Percentiles rank a stretch among this genome's conserved stretches.
These are phyloP conservation scores for Pelodytes ibericus DNA, from an alignment of 2,797 vertebrate species.

Conservation along the genomic window DNA sequence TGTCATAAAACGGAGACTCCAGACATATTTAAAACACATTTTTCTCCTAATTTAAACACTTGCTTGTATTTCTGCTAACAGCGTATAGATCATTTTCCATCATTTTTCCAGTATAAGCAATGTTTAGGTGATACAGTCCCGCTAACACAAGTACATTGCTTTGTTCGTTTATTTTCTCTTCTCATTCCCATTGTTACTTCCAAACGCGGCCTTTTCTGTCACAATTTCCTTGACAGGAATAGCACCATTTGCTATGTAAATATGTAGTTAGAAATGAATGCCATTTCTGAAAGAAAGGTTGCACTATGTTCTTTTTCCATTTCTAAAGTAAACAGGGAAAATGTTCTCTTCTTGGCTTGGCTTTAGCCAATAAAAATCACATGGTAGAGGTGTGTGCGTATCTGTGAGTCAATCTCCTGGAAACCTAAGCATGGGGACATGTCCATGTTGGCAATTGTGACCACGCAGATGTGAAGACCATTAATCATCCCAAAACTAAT, in stretches of 20 bases:
- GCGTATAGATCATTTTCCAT: too few species aligned
- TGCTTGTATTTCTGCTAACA: too few species aligned
- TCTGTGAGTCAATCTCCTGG: conserved; percentile 28
- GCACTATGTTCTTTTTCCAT: conserved; percentile 1
- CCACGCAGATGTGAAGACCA: conserved; percentile 22
- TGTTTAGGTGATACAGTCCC: too few species aligned
- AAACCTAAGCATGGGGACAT: neutral
- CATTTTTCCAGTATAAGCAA: too few species aligned
- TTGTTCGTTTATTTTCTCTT: neutral
- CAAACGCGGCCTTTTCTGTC: neutral
- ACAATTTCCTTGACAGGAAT: conserved; percentile 4
- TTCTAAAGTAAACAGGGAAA: conserved; percentile 8
- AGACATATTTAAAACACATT: too few species aligned
- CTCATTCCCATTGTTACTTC: neutral
- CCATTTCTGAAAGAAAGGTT: neutral
- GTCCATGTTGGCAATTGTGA: conserved; percentile 16
- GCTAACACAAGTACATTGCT: too few species aligned
- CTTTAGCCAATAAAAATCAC: conserved; percentile 13
- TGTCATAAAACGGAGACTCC: too few species aligned
- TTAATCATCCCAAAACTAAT: conserved; percentile 1
- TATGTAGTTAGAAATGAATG: neutral
- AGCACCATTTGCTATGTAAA: neutral
- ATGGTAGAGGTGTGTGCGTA: conserved; percentile 20
- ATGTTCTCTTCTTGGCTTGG: conserved; percentile 15
- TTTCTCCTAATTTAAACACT: too few species aligned